Conservation (phyloP, 1,140 invertebrate genomes). For the Brachionus koreanus region DNA sequence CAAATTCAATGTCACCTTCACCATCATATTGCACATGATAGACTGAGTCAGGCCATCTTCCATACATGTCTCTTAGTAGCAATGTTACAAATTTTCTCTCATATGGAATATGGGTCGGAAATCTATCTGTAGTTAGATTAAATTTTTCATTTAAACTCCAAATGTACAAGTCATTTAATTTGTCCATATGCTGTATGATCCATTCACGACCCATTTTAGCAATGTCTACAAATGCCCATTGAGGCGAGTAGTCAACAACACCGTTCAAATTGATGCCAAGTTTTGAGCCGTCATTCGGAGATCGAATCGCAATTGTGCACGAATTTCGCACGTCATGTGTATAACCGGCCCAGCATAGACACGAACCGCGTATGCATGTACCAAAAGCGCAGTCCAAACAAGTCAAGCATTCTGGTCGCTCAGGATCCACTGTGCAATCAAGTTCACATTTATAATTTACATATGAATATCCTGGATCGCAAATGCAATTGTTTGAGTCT, state of each 20-base stretch:
- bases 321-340: neutral
- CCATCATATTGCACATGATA: constrained; percentile 50
- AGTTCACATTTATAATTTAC: neutral
- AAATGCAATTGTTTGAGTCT: neutral
- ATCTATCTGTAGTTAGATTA: constrained; percentile 47
- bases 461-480: constrained; percentile 12
- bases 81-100: constrained; percentile 46
- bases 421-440: neutral
- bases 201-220: constrained; percentile 48
- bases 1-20: constrained; percentile 48
- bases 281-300: constrained; percentile 12
- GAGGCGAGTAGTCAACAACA: constrained; percentile 48
- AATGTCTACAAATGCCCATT: constrained; percentile 49
- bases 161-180: constrained; percentile 24
- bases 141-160: constrained; percentile 45
- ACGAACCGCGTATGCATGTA: neutral
- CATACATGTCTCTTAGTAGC: constrained; percentile 45
- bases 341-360: constrained; percentile 1
- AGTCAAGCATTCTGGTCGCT: neutral
- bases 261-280: constrained; percentile 49
- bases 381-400: neutral
- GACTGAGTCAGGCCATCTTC: constrained; percentile 46
- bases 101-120: constrained; percentile 46
- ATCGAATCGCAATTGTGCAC: neutral
- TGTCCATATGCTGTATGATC: constrained; percentile 47